Evolutionary conservation across 2,113 vertebrate species (phyloP).

Genomic region (Tachysurus fulvidraco): DNA sequence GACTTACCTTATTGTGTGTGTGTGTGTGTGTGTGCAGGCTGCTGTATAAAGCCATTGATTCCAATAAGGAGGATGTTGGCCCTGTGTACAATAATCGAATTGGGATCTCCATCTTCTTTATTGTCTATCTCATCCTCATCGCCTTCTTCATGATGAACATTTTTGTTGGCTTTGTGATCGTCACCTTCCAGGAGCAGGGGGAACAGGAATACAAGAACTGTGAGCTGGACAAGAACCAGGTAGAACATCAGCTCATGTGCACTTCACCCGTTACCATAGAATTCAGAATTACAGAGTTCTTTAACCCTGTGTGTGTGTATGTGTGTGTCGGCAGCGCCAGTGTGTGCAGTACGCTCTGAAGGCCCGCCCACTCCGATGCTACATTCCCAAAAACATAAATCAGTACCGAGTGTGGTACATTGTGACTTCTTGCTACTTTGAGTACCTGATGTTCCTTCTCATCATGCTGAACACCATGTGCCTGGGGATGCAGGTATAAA

Average conservation of each 20-base stretch:
- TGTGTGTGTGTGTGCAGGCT: conserved; percentile 59
- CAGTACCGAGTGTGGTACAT: conserved; percentile 94
- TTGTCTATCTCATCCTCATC: conserved; percentile 93
- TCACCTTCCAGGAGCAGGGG: conserved; percentile 90
- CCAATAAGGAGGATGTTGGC: conserved; percentile 80
- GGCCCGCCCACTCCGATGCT: conserved; percentile 85
- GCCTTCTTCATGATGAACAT: conserved; percentile 99
- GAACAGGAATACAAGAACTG: conserved; percentile 90
- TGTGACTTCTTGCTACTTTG: conserved; percentile 94
- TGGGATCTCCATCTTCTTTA: conserved; percentile 91
- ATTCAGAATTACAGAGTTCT: background rate
- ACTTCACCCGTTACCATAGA: background rate
- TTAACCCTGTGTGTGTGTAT: background rate
- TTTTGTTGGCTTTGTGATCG: conserved; percentile 91
- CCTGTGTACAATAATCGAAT: conserved; percentile 87
- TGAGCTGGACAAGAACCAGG: conserved; percentile 93
- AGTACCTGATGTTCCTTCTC: conserved; percentile 94
- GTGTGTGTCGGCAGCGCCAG: conserved; percentile 77
- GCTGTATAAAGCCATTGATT: conserved; percentile 89
- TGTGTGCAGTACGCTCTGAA: conserved; percentile 94
- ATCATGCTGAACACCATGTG: conserved; percentile 95
- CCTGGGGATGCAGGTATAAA: conserved; percentile 89
- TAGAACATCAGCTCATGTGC: background rate
- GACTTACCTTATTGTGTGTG: background rate
- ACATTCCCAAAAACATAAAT: conserved; percentile 91